Evolutionary conservation across 2,113 vertebrate genomes (phyloP).

Genomic region (Hucho hucho): DNA sequence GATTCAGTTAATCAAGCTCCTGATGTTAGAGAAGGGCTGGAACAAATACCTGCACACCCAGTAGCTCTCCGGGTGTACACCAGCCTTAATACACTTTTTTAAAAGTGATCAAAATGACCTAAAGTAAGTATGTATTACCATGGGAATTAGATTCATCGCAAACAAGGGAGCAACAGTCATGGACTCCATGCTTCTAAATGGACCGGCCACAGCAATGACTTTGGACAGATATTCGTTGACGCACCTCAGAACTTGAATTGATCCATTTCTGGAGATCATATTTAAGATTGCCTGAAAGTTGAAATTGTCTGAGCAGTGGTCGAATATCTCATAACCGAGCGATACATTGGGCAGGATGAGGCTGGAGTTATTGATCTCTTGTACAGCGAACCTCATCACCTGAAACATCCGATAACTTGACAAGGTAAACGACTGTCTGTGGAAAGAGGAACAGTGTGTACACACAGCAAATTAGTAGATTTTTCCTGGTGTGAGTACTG

Average conservation of each 20-base stretch:
- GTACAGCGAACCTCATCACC: conserved; percentile 78
- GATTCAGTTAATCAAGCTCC: too few relatives aligned
- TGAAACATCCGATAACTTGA: conserved; percentile 75
- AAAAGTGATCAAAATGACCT: too few relatives aligned
- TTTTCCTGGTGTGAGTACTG: not conserved
- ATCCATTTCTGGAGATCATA: conserved; percentile 50
- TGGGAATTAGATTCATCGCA: conserved; percentile 71
- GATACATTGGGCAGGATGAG: conserved; percentile 78
- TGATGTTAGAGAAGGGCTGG: not conserved
- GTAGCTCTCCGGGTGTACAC: too few relatives aligned
- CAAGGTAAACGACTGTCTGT: conserved; percentile 55
- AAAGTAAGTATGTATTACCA: conserved; percentile 64
- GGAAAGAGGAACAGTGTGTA: not conserved
- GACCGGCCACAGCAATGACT: conserved; percentile 70
- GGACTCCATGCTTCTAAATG: conserved; percentile 56
- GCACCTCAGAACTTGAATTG: conserved; percentile 32
- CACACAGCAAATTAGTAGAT: not conserved
- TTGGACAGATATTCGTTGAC: conserved; percentile 38
- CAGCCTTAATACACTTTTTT: too few relatives aligned
- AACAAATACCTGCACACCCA: not conserved
- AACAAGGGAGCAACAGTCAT: conserved; percentile 69
- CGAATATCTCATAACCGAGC: conserved; percentile 81
- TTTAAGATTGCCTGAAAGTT: conserved; percentile 66
- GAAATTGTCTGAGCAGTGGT: conserved; percentile 70
- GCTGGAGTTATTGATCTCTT: conserved; percentile 85